Percentiles rank a stretch among this genome's conserved stretches.
These are phyloP conservation scores for Pangasianodon gigas DNA, from an alignment of 2,113 vertebrate genomes.

Conservation along the genomic window DNA sequence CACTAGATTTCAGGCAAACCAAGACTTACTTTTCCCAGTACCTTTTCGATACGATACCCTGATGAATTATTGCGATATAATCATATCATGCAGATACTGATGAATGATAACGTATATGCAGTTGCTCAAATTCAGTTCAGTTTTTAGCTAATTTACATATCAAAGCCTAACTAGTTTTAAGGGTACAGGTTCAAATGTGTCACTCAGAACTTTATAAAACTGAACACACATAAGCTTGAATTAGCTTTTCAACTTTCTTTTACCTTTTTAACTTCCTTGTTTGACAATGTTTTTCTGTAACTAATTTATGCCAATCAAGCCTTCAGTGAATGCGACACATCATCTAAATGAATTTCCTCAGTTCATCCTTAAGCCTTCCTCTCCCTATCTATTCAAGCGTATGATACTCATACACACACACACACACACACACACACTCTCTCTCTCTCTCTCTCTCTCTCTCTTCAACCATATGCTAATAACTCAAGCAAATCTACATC, in stretches of 20 bases:
- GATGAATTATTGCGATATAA: no score
- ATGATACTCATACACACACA: background rate
- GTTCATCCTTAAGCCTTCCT: slow-evolving; percentile 59
- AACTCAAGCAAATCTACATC: slow-evolving; percentile 64
- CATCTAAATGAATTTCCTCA: slow-evolving; percentile 52
- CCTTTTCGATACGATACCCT: background rate
- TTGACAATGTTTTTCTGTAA: background rate
- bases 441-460: slow-evolving; percentile 24
- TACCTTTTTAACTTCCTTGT: background rate
- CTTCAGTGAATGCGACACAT: slow-evolving; percentile 55
- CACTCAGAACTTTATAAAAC: background rate
- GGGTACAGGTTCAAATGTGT: background rate
- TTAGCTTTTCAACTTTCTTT: background rate
- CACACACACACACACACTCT: background rate
- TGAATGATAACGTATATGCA: background rate
- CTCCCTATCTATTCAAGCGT: slow-evolving; percentile 12
- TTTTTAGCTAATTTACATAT: background rate
- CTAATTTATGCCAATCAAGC: slow-evolving; percentile 78
- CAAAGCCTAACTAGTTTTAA: background rate
- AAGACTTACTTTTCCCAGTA: background rate
- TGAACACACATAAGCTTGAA: background rate
- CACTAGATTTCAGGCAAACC: background rate
- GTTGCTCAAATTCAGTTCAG: background rate
- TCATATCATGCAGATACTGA: background rate
- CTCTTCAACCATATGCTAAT: slow-evolving; percentile 62